A percentile compares a stretch with the other conserved stretches of the same genome.
phyloP scores from a whole-genome alignment of 2,888 invertebrate genomes.

The Drosophila crucigera region DNA sequence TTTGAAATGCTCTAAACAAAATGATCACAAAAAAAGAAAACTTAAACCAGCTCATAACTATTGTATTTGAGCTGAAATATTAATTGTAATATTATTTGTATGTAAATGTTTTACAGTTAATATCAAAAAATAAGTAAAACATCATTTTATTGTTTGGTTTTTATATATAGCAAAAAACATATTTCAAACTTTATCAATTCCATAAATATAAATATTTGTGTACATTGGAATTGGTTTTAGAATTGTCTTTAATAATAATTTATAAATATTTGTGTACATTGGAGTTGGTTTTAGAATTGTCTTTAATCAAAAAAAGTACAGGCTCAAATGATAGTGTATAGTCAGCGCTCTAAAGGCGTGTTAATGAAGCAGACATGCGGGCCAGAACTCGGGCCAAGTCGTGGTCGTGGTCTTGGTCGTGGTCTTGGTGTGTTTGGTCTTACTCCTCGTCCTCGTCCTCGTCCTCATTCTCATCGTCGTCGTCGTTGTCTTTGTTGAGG shows the following conservation, averaged over 20 bases:
- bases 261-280: too few species aligned
- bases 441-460: constrained; percentile 7
- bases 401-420: constrained; percentile 34
- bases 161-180: too few species aligned
- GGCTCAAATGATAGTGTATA: constrained; percentile 26
- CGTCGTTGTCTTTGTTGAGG: constrained; percentile 20
- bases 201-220: too few species aligned
- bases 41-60: neutral
- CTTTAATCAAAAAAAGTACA: too few species aligned
- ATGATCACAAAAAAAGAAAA: neutral
- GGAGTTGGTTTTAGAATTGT: too few species aligned
- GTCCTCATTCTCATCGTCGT: neutral
- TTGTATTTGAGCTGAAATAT: neutral
- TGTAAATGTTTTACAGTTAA: neutral
- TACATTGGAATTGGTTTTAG: too few species aligned
- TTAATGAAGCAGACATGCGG: constrained; percentile 80
- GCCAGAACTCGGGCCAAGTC: constrained; percentile 52
- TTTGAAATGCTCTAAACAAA: constrained; percentile 33
- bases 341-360: constrained; percentile 63
- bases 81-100: neutral
- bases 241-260: too few species aligned
- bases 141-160: too few species aligned
- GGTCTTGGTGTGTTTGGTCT: constrained; percentile 19
- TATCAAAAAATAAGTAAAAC: neutral
- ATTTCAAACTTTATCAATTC: too few species aligned